Conservation (phyloP, 2,888 invertebrate species). For the Tinea trinotella region DNA sequence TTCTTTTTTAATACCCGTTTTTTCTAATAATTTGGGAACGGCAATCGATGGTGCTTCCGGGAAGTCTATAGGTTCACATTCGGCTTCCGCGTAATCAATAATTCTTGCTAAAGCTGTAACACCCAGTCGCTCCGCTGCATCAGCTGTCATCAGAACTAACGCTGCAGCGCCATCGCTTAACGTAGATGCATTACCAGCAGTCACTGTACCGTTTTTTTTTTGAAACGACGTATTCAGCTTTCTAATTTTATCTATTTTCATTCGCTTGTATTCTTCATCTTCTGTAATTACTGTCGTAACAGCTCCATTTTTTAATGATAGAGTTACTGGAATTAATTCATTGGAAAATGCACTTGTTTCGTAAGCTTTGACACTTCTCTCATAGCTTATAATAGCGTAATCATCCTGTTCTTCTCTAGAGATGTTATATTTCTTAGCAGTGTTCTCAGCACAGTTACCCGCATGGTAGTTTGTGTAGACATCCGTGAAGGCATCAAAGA, state of each 20-base stretch:
- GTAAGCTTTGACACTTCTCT: conserved; percentile 87
- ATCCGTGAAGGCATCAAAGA: conserved; percentile 95
- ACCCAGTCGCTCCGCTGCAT: conserved; percentile 81
- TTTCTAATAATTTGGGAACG: conserved; percentile 87
- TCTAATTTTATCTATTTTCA: conserved; percentile 93
- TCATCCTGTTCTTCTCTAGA: conserved; percentile 93
- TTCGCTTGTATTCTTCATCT: conserved; percentile 96
- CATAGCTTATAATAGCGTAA: conserved; percentile 93
- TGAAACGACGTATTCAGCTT: conserved; percentile 93
- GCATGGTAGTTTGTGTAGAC: conserved; percentile 98
- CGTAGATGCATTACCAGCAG: conserved; percentile 98
- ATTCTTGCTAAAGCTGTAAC: conserved; percentile 92
- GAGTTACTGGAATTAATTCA: conserved; percentile 87
- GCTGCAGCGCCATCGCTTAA: conserved; percentile 98
- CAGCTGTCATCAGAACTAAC: conserved; percentile 85
- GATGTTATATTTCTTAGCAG: conserved; percentile 91
- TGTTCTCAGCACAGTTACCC: conserved; percentile 99
- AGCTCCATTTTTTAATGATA: conserved; percentile 86
- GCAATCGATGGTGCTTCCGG: conserved; percentile 97
- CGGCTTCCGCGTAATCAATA: conserved; percentile 93
- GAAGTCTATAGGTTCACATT: conserved; percentile 97
- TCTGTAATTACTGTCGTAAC: conserved; percentile 82
- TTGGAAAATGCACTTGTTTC: conserved; percentile 81
- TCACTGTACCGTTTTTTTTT: conserved; percentile 94
- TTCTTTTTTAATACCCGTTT: conserved; percentile 85